These are phyloP conservation scores for Hetaerina titia DNA, from an alignment of 2,888 invertebrate genomes.

Conservation along the genomic window DNA sequence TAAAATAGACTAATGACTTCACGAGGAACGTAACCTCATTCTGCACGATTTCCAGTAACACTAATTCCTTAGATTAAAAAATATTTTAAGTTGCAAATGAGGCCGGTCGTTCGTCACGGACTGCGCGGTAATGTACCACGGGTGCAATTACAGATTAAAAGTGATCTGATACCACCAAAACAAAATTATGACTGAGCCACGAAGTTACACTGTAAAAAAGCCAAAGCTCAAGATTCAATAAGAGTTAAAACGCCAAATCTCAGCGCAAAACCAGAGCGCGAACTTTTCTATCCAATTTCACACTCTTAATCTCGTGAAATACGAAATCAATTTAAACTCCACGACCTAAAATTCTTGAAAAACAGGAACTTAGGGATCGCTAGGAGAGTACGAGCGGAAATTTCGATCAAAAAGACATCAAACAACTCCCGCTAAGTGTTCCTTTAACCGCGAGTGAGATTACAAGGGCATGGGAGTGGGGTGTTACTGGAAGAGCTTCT, in stretches of 20 bases:
- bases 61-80: not conserved
- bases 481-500: not conserved
- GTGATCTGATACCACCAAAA: not conserved
- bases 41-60: not conserved
- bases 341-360: not conserved
- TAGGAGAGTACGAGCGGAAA: not conserved
- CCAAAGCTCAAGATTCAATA: not conserved
- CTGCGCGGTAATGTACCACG: not conserved
- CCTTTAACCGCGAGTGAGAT: slow-evolving; percentile 36
- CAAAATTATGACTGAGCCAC: not conserved
- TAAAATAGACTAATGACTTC: not conserved
- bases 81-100: not conserved
- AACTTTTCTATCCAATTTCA: not conserved
- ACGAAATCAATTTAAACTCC: slow-evolving; percentile 54
- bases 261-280: not conserved
- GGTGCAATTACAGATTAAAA: not conserved
- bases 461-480: not conserved
- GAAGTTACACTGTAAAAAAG: not conserved
- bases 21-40: not conserved
- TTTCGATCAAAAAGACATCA: slow-evolving; percentile 42
- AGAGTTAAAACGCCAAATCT: not conserved
- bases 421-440: slow-evolving; percentile 30
- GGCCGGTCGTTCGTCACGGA: not conserved
- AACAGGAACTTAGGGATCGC: slow-evolving; percentile 2
- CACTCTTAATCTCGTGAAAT: slow-evolving; percentile 10